A percentile compares a stretch with the other conserved stretches of the same genome.
Conservation (phyloP, 1,140 invertebrate genomes). For the Amyelois transitella region DNA sequence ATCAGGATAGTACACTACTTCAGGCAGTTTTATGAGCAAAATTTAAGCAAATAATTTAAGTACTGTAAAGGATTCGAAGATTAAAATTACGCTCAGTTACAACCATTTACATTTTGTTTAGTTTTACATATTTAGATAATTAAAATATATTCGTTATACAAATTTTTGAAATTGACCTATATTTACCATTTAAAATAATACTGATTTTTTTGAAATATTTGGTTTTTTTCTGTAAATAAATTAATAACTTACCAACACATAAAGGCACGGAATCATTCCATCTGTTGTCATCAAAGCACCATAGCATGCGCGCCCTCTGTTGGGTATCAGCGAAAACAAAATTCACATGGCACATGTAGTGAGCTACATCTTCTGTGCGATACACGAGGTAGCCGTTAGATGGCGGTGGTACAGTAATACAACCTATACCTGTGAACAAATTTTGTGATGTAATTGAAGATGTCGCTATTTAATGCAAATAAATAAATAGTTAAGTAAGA, state of each 20-base stretch:
- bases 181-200: no score
- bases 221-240: not conserved
- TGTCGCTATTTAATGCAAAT: slow-evolving; percentile 9
- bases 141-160: no score
- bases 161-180: no score
- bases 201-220: no score
- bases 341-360: slow-evolving; percentile 77
- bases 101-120: no score
- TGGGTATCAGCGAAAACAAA: slow-evolving; percentile 76
- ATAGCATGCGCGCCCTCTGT: slow-evolving; percentile 66
- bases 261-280: slow-evolving; percentile 77
- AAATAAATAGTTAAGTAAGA: no score
- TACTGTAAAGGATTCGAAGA: no score
- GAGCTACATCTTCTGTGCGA: slow-evolving; percentile 72
- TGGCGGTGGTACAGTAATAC: slow-evolving; percentile 74
- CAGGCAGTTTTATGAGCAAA: not conserved
- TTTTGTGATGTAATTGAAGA: no score
- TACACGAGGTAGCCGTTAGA: slow-evolving; percentile 77
- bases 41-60: no score
- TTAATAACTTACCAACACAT: slow-evolving; percentile 76
- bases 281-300: slow-evolving; percentile 74
- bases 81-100: no score
- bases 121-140: no score
- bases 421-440: slow-evolving; percentile 73
- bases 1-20: not conserved